Percentiles rank a stretch among this genome's conserved stretches.
These are phyloP conservation scores for Babylonia areolata DNA, from an alignment of 1,140 invertebrate species.

Conservation along the genomic window DNA sequence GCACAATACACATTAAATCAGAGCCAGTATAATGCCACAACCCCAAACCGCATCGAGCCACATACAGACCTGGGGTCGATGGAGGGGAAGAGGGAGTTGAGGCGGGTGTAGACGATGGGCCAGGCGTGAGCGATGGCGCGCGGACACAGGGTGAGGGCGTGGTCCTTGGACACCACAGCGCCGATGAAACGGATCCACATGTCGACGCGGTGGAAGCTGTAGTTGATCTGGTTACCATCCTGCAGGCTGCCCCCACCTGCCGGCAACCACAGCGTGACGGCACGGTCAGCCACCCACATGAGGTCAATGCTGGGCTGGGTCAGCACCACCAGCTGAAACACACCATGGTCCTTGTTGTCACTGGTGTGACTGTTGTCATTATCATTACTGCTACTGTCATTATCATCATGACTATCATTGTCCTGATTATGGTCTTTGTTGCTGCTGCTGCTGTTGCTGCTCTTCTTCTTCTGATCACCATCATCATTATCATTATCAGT, in stretches of 20 bases:
- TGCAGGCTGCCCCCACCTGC: conserved; percentile 66
- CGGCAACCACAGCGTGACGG: conserved; percentile 88
- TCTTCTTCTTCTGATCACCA: no score
- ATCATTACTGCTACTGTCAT: no score
- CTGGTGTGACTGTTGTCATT: no score
- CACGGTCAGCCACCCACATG: conserved; percentile 95
- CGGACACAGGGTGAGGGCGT: conserved; percentile 85
- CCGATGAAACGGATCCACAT: conserved; percentile 92
- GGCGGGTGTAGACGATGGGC: conserved; percentile 94
- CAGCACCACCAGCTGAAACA: conserved; percentile 72
- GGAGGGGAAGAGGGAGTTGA: conserved; percentile 92
- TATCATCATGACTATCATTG: no score
- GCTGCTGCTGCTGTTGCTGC: no score
- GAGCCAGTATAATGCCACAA: not conserved
- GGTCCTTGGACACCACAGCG: conserved; percentile 83
- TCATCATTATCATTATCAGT: no score
- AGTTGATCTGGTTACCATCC: conserved; percentile 60
- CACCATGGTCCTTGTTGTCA: no score
- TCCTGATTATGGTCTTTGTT: no score
- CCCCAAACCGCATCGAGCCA: not conserved
- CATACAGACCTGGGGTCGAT: conserved; percentile 88
- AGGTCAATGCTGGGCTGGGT: conserved; percentile 86
- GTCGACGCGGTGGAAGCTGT: conserved; percentile 68
- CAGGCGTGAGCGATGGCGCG: conserved; percentile 91
- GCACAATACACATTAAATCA: not conserved